Conservation (phyloP, 2,888 invertebrate species). For the Oeneis ivallda region DNA sequence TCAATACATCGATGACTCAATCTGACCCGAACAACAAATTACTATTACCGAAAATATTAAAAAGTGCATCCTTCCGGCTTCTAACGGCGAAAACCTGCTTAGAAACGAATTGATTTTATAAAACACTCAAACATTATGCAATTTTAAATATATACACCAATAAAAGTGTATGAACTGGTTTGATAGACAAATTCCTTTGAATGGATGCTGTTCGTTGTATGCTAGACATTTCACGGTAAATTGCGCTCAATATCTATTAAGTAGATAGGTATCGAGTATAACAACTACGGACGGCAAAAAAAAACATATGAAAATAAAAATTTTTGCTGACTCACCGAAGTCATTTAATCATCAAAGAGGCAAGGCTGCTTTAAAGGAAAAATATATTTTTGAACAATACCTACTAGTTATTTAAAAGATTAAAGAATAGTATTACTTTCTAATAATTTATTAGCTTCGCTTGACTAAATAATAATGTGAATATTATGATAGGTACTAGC, state of each 20-base stretch:
- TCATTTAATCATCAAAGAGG: no score
- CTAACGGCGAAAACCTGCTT: background rate
- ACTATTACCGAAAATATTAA: no score
- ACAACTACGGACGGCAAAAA: background rate
- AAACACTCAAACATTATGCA: constrained; percentile 2
- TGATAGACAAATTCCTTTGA: constrained; percentile 6
- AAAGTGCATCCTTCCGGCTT: background rate
- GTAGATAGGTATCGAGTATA: no score
- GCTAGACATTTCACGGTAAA: constrained; percentile 20
- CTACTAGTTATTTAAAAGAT: no score
- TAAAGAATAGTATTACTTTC: no score
- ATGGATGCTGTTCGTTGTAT: background rate
- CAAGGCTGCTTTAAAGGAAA: no score
- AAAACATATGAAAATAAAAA: background rate
- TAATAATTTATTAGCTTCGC: no score
- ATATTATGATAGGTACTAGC: no score
- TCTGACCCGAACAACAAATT: no score
- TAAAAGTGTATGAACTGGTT: constrained; percentile 13
- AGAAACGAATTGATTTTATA: background rate
- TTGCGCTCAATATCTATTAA: background rate
- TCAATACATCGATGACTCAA: no score
- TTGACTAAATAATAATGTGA: no score
- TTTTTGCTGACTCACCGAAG: background rate
- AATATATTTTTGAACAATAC: no score
- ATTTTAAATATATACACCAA: constrained; percentile 2